Evolutionary conservation across 2,888 invertebrate genomes (phyloP).

Genomic region (Caenorhabditis macrosperma): DNA sequence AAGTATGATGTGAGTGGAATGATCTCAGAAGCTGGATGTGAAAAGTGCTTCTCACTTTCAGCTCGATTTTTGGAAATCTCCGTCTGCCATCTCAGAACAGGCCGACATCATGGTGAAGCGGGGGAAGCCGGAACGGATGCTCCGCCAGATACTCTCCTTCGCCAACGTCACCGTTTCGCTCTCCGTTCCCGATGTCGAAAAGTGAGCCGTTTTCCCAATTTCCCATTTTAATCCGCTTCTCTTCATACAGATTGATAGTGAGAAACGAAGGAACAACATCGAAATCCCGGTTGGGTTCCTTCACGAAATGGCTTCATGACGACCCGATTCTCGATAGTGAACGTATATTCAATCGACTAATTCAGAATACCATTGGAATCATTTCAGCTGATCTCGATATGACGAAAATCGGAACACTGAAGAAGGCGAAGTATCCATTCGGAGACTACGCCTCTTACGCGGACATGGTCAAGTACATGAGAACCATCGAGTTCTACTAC

Average conservation of each 20-base stretch:
- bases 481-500: conserved; percentile 78
- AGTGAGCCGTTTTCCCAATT: conserved; percentile 42
- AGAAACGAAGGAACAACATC: conserved; percentile 62
- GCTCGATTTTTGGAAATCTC: conserved; percentile 77
- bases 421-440: conserved; percentile 73
- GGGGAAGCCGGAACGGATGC: conserved; percentile 42
- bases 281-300: not conserved
- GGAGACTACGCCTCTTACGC: conserved; percentile 77
- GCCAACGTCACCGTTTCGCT: conserved; percentile 65
- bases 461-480: conserved; percentile 76
- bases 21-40: too few relatives aligned
- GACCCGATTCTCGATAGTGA: conserved; percentile 72
- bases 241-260: conserved; percentile 61
- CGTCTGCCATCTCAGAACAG: conserved; percentile 66
- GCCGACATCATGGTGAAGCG: conserved; percentile 56
- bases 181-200: conserved; percentile 75
- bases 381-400: conserved; percentile 65
- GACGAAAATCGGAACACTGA: conserved; percentile 65
- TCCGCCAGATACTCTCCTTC: conserved; percentile 41
- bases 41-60: too few relatives aligned
- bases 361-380: not conserved
- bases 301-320: conserved; percentile 62
- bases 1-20: conserved; percentile 64
- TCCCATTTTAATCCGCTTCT: not conserved
- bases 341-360: conserved; percentile 62